Conservation (phyloP, 2,797 vertebrate species). For the Euthynnus affinis region DNA sequence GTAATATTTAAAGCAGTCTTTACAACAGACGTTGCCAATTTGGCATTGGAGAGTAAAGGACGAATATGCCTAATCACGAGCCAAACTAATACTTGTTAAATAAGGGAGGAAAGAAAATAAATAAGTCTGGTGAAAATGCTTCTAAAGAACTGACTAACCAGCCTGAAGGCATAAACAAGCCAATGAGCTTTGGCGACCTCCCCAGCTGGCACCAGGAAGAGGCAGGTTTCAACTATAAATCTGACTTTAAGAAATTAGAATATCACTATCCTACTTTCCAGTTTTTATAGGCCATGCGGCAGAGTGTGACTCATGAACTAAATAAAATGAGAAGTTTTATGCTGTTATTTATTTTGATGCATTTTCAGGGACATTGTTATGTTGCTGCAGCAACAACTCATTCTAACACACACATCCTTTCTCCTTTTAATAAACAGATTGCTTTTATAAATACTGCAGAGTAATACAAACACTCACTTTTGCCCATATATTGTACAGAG, state of each 20-base stretch:
- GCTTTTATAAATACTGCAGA: neutral
- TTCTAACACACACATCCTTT: neutral
- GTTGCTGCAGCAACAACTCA: neutral
- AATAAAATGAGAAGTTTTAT: neutral
- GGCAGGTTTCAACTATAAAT: constrained; percentile 20
- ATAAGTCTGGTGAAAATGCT: constrained; percentile 39
- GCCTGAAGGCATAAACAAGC: constrained; percentile 19
- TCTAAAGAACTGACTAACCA: constrained; percentile 15
- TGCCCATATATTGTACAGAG: neutral
- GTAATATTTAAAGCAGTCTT: constrained; percentile 26
- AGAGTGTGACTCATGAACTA: neutral
- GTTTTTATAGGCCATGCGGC: neutral
- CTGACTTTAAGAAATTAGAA: constrained; percentile 35
- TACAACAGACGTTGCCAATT: constrained; percentile 41
- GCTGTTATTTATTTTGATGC: neutral
- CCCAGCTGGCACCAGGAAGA: constrained; percentile 18
- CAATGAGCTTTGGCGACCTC: neutral
- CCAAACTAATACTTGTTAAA: constrained; percentile 56
- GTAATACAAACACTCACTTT: neutral
- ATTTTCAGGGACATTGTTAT: neutral
- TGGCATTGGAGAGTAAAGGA: constrained; percentile 28
- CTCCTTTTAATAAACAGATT: neutral
- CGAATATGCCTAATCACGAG: constrained; percentile 20
- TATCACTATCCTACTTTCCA: constrained; percentile 22
- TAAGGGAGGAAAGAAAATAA: constrained; percentile 46